Evolutionary conservation across 1,140 invertebrate genomes (phyloP).

Genomic region (Atopsyche davidsoni): DNA sequence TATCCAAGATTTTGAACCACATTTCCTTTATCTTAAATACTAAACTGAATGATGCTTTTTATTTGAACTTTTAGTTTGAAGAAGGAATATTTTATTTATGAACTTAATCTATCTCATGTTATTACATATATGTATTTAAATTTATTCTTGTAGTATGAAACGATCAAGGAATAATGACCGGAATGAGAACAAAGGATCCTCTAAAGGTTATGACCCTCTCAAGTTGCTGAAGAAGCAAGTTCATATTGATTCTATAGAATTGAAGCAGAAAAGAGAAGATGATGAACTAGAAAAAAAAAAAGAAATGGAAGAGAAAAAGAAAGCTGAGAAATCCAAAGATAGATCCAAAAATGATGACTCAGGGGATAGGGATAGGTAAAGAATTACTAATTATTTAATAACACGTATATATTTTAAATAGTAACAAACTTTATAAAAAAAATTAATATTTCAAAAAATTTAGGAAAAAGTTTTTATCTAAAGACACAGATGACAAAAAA

Average conservation of each 20-base stretch:
- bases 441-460: background rate
- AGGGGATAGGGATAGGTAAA: constrained; percentile 11
- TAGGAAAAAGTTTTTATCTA: background rate
- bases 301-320: constrained; percentile 1
- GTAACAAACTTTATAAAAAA: background rate
- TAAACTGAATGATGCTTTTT: too few species aligned
- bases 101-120: background rate
- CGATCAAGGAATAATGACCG: too few species aligned
- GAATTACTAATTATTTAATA: too few species aligned
- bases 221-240: constrained; percentile 21
- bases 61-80: background rate
- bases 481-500: constrained; percentile 6
- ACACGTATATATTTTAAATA: too few species aligned
- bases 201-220: constrained; percentile 16
- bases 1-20: too few species aligned
- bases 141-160: too few species aligned
- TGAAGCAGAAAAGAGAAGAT: constrained; percentile 16
- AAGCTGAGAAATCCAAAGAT: background rate
- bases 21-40: too few species aligned
- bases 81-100: background rate
- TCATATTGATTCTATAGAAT: constrained; percentile 11
- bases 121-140: too few species aligned
- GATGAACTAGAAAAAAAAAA: constrained; percentile 7
- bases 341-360: constrained; percentile 7
- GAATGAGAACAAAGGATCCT: too few species aligned